Evolutionary conservation across 2,113 vertebrate species (phyloP), one percentile per base, ranked within the genome.

Genomic region (Grallaria varia): DNA sequence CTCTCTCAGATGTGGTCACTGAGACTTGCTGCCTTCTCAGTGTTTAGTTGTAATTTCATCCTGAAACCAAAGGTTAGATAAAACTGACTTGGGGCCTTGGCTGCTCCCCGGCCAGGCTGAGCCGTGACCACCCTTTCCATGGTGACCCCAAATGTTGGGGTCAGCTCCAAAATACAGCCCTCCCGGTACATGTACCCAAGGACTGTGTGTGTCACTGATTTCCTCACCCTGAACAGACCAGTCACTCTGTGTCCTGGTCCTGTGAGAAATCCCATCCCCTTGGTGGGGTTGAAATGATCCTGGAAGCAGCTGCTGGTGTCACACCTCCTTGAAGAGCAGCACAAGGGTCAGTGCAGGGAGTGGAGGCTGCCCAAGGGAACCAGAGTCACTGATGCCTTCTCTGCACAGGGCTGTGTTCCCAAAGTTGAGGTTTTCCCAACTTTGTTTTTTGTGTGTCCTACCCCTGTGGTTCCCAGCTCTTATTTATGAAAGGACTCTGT

Each of bases 1-100:
- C 7, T 44, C 67, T 62, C 74, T 95, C 90, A 74, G 72, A 86
- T 85, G 56, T 58, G 75, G 87, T 95, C 82, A 85, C 59, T 45
- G 78, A 60, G 82, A 87, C 35, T 79, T 84, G 62, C 77, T 0
- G 25, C 66, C 40, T 69, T 35, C 84, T 60, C 27, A 23, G 40
- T 84, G 66, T 75, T 92, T 42, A 56, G 5, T 10, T 89, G 95
- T 84, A 56, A 79, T 75, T 92, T 90, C 49, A 69, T 63, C 49
- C 59, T 88, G 72, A 86, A 77, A 58, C 25, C 33, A 31, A 59
- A 33, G 9, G 12, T 89, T 59, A n/a, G 56, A 33, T 87, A 71
- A 78, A 84, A 77, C 8, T 42, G 24, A 45, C 50, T 33, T 44
- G 1, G 4, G 74, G 84, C 50, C 44, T 44, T 44, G 58, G 20